Base-by-base conservation (phyloP, 2,888 invertebrate species). In the Conus canariensis region DNA sequence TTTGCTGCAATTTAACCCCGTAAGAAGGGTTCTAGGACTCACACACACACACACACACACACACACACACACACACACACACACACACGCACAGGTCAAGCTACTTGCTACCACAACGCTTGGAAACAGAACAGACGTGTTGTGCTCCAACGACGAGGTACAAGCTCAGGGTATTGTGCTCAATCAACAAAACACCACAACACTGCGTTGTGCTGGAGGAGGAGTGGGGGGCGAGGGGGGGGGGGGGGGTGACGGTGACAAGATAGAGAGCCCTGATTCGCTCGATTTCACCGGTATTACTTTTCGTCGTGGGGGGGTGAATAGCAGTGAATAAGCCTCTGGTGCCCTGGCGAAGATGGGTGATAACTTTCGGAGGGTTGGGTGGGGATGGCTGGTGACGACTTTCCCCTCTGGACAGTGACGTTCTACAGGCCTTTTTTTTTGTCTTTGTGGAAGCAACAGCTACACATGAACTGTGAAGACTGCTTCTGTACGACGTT, bases 221-320 rank as follows among this genome's bases (percentile, higher is more conserved):
- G 77, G 30, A 25, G 25, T 45, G 30, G 22, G 56, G 83, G 19
- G 58, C 0, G 67, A 67, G n/a, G 10, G 67, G 30, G 59, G 45
- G 82, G 85, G 59, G 85, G 45, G 45, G 70, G 56, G 70, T 45
- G 87, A 22, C 14, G 86, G 8, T 25, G 8, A n/a, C 16, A 60
- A 64, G 67, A 14, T 45, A 82, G 7, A 58, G 85, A 80, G 45
- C 77, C 77, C 77, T 80, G 77, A 16, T 45, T 45, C 77, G 16
- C 14, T 45, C 77, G 77, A 30, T 30, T 80, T 80, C 77, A 80
- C 77, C 77, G 77, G 77, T 80, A 80, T 74, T 30, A 30, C 22
- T 80, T 80, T 80, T 80, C 77, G 30, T 80, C 14, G 45, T 80
- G 77, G 45, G 16, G 30, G 77, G 10, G 60, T 64, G 60, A 64